phyloP scores from a whole-genome alignment of 2,113 vertebrate genomes.

The Coptodon bakossiorum region DNA sequence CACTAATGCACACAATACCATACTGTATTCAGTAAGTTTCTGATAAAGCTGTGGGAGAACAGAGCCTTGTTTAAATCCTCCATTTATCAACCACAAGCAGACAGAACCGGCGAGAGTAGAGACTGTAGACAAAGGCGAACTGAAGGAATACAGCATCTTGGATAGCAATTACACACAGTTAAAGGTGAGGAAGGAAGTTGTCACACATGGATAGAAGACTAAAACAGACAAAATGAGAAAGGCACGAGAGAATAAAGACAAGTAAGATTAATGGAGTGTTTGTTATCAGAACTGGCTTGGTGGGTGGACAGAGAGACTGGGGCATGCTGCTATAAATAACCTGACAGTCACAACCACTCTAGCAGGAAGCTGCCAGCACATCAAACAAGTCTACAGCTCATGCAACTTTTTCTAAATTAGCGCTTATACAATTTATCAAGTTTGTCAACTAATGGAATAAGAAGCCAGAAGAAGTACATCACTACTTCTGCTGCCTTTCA shows the following conservation, averaged over 20 bases:
- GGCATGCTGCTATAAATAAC: conserved; percentile 48
- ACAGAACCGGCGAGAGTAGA: background rate
- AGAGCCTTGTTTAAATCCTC: background rate
- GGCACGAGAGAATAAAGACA: background rate
- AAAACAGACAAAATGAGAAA: background rate
- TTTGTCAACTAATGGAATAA: background rate
- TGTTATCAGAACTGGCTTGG: conserved; percentile 7
- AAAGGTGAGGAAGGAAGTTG: background rate
- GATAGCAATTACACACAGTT: background rate
- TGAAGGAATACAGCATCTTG: background rate
- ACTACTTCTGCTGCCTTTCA: background rate
- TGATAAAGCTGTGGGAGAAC: background rate
- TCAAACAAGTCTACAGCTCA: conserved; percentile 15
- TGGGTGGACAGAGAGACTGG: background rate
- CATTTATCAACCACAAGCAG: conserved; percentile 1
- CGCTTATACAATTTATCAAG: background rate
- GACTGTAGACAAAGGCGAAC: background rate
- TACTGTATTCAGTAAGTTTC: background rate
- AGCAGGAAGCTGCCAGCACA: background rate
- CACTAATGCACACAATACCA: conserved; percentile 7
- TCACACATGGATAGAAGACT: background rate
- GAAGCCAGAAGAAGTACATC: background rate
- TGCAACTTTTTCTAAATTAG: background rate
- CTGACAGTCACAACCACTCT: conserved; percentile 17
- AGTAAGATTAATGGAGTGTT: conserved; percentile 28